phyloP scores from a whole-genome alignment of 1,140 invertebrate genomes.

The Scylla paramamosain region DNA sequence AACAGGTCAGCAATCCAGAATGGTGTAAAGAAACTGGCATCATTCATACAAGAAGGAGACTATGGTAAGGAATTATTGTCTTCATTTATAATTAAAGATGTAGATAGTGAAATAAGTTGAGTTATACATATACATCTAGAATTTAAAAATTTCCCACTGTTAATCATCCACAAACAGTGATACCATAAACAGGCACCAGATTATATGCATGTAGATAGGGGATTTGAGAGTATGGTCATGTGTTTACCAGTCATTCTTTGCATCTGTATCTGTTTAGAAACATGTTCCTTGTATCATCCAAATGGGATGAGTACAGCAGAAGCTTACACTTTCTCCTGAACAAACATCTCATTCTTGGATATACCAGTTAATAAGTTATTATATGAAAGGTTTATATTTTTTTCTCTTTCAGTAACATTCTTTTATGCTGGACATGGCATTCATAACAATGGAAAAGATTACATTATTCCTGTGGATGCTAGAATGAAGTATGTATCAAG shows the following conservation, averaged over 20 bases:
- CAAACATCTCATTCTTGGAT: too few relatives aligned
- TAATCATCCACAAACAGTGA: too few relatives aligned
- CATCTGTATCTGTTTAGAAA: not conserved
- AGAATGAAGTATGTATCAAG: not conserved
- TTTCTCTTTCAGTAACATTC: slow-evolving; percentile 27
- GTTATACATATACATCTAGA: slow-evolving; percentile 30
- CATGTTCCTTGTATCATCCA: not conserved
- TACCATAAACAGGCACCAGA: too few relatives aligned
- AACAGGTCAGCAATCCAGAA: not conserved
- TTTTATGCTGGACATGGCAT: slow-evolving; percentile 38
- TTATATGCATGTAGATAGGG: too few relatives aligned
- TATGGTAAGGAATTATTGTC: slow-evolving; percentile 21
- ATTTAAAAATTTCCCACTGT: too few relatives aligned
- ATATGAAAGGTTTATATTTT: too few relatives aligned
- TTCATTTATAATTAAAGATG: not conserved
- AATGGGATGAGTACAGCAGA: too few relatives aligned
- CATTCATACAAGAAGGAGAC: slow-evolving; percentile 39
- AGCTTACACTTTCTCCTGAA: too few relatives aligned
- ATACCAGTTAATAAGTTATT: too few relatives aligned
- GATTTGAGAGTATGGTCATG: too few relatives aligned
- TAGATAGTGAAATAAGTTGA: not conserved
- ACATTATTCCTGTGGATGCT: slow-evolving; percentile 9
- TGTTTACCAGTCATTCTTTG: too few relatives aligned
- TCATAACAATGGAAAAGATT: not conserved
- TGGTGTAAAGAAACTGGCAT: not conserved